phyloP scores from a whole-genome alignment of 2,113 vertebrate genomes.

The Cochlearius cochlearius region DNA sequence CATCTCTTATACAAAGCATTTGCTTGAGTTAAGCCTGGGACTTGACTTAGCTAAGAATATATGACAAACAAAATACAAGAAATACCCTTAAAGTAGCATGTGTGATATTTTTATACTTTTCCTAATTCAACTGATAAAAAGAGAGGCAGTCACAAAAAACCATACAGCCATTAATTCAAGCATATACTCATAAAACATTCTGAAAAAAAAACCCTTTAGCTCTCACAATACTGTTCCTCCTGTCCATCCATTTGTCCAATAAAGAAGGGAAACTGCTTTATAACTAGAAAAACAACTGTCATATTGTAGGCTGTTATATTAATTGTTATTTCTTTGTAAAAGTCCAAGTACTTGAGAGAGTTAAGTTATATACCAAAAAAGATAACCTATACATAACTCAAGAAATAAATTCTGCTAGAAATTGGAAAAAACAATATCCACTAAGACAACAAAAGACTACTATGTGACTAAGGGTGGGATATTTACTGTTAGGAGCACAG shows the following conservation, averaged over 20 bases:
- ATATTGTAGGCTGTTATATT: background rate
- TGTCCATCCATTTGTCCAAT: background rate
- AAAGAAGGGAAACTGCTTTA: background rate
- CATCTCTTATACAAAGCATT: background rate
- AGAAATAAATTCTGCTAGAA: background rate
- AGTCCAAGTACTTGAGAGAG: background rate
- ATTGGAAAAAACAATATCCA: background rate
- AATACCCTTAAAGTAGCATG: background rate
- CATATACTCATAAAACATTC: background rate
- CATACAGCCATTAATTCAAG: background rate
- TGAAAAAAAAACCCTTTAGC: background rate
- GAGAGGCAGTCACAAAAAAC: background rate
- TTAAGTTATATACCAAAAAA: background rate
- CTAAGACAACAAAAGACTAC: background rate
- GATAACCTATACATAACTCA: background rate
- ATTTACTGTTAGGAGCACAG: background rate
- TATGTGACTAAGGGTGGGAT: background rate
- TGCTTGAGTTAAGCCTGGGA: background rate
- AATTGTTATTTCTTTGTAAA: background rate
- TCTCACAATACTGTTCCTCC: background rate
- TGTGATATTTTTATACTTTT: background rate
- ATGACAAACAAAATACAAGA: background rate
- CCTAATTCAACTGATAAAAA: background rate
- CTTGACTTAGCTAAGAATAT: background rate
- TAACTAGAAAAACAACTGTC: background rate